Evolutionary conservation across 2,888 invertebrate species (phyloP).

Genomic region (Brassicogethes aeneus): DNA sequence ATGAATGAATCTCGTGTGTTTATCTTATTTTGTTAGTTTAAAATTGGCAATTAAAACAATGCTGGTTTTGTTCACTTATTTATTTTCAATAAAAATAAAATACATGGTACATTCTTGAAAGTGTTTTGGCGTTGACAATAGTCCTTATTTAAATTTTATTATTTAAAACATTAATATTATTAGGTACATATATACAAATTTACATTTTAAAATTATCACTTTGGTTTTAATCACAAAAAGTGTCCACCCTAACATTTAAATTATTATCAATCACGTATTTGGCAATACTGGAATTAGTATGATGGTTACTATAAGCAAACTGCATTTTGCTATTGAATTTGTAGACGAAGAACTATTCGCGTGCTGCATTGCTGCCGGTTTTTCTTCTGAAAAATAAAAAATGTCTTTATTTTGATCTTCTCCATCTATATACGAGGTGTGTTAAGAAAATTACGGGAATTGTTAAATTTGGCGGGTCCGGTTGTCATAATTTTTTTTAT

Average conservation of each 20-base stretch:
- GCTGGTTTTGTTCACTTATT: slow-evolving; percentile 11
- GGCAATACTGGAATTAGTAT: slow-evolving; percentile 23
- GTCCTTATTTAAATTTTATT: slow-evolving; percentile 14
- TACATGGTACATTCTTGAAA: slow-evolving; percentile 24
- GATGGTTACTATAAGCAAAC: slow-evolving; percentile 25
- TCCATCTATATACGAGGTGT: too few species aligned
- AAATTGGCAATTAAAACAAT: background rate
- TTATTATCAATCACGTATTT: slow-evolving; percentile 22
- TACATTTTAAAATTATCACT: slow-evolving; percentile 16
- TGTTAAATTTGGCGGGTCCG: too few species aligned
- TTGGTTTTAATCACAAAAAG: slow-evolving; percentile 12
- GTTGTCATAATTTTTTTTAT: too few species aligned
- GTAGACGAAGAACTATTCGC: slow-evolving; percentile 45
- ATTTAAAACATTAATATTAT: slow-evolving; percentile 22
- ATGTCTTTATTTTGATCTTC: too few species aligned
- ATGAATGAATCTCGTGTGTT: too few species aligned
- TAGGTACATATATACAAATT: slow-evolving; percentile 7
- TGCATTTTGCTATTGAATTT: slow-evolving; percentile 24
- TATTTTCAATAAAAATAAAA: slow-evolving; percentile 28
- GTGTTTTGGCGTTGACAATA: slow-evolving; percentile 23
- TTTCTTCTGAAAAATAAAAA: slow-evolving; percentile 50
- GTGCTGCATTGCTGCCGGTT: slow-evolving; percentile 66
- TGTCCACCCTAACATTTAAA: slow-evolving; percentile 8
- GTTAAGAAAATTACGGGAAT: too few species aligned
- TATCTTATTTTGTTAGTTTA: too few species aligned